Evolutionary conservation across 2,888 invertebrate genomes (phyloP), one percentile per base, ranked within the genome.

Genomic region (Noctua comes): DNA sequence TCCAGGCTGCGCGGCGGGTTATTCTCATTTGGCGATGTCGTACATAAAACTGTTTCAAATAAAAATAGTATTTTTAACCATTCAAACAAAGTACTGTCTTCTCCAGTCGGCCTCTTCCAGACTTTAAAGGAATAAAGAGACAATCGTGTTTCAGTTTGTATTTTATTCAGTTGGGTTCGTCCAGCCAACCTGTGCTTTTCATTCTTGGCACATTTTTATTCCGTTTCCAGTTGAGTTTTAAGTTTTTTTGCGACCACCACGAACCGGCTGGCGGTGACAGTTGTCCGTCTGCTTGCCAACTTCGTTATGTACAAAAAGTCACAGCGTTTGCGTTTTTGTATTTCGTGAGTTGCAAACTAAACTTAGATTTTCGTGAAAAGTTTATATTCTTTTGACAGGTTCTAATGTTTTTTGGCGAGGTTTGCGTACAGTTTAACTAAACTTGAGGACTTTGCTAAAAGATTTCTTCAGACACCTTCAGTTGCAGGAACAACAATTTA

Each of bases 301-400:
- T 90, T 88, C 78, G 83, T 84, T 83, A 78, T 57, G 70, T 68
- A 77, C 75, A 87, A 89, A 88, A 88, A 88, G 80, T 85, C 72
- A 59, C 68, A 54, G 80, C 84, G 74, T 81, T 88, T 80, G 81
- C 79, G 72, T 84, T 81, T 69, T 80, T 77, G 76, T 73, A 80
- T 83, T 89, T 81, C 89, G 86, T 88, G 88, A 86, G 73, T 76
- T 79, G 88, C 75, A 84, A 82, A 88, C 89, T 89, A 80, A 89
- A 77, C 65, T 81, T 73, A 72, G 51, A 83, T 82, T 79, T 89
- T 79, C 62, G 11, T 65, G 59, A 54, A 84, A 75, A 71, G 18
- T 71, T 73, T 71, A 27, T 51, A 64, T 79, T 82, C 74, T 76
- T 87, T 70, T 72, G 78, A 78, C 76, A 73, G 57, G 24, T 84